Evolutionary conservation across 2,113 vertebrate genomes (phyloP).

Genomic region (Centropus unirufus): DNA sequence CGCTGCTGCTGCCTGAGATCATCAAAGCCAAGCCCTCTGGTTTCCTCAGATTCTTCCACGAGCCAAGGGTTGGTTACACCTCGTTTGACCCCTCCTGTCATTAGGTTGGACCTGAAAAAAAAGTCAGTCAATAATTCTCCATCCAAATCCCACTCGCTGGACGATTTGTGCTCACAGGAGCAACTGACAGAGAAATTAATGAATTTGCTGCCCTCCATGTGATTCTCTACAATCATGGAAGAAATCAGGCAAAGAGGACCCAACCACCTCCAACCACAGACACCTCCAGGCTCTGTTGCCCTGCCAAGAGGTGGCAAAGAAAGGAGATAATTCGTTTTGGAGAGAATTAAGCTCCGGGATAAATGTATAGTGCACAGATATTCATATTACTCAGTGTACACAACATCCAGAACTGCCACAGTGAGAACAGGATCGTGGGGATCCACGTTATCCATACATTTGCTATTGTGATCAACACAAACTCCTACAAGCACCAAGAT

Average conservation of each 20-base stretch:
- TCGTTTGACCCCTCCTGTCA: conserved; percentile 76
- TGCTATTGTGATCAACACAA: background rate
- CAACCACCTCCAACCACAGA: rapidly evolving
- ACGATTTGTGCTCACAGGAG: background rate
- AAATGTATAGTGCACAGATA: rapidly evolving
- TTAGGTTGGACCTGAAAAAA: conserved; percentile 84
- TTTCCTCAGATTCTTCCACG: conserved; percentile 91
- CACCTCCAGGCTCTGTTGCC: rapidly evolving
- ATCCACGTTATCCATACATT: rapidly evolving
- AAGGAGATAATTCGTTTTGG: too few relatives aligned
- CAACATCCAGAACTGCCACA: background rate
- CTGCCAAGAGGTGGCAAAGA: background rate
- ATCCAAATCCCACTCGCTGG: background rate
- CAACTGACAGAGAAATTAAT: background rate
- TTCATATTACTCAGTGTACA: background rate
- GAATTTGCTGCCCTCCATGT: rapidly evolving
- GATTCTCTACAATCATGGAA: background rate
- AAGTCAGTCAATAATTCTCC: background rate
- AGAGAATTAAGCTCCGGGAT: background rate
- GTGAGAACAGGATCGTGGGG: background rate
- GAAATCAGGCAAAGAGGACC: background rate
- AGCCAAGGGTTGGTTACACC: conserved; percentile 87
- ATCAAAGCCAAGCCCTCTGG: conserved; percentile 83
- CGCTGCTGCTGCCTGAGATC: conserved; percentile 93
- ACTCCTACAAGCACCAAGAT: background rate